A percentile compares a stretch with the other conserved stretches of the same genome.
Evolutionary conservation across 2,888 invertebrate species (phyloP).

Genomic region (Hybos culiciformis): DNA sequence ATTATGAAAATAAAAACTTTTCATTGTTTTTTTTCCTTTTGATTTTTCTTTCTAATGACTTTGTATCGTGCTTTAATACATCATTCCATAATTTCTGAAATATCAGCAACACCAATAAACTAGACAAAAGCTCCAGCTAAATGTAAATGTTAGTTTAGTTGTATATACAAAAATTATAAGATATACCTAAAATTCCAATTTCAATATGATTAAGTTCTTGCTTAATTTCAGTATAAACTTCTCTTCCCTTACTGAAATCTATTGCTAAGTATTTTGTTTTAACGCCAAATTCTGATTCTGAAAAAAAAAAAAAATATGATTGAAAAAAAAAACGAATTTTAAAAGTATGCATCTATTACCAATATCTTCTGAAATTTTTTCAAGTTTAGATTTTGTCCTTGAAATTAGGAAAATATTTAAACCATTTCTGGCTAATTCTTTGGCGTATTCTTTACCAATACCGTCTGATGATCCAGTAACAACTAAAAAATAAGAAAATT

Average conservation of each 20-base stretch:
- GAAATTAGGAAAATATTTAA: conserved; percentile 69
- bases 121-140: too few relatives aligned
- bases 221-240: conserved; percentile 55
- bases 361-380: conserved; percentile 54
- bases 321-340: neutral
- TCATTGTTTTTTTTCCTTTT: too few relatives aligned
- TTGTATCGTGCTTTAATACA: too few relatives aligned
- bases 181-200: conserved; percentile 74
- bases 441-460: conserved; percentile 74
- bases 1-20: too few relatives aligned
- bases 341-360: conserved; percentile 40
- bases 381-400: conserved; percentile 54
- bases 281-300: conserved; percentile 42
- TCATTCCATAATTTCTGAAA: too few relatives aligned
- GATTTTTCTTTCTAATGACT: too few relatives aligned
- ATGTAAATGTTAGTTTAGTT: too few relatives aligned
- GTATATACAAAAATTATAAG: too few relatives aligned
- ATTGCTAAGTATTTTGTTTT: conserved; percentile 57
- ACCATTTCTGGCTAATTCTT: conserved; percentile 58
- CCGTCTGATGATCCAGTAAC: conserved; percentile 83
- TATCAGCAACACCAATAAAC: too few relatives aligned
- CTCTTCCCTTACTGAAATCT: conserved; percentile 67
- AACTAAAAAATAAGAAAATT: conserved; percentile 40
- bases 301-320: conserved; percentile 10
- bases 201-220: conserved; percentile 54